Evolutionary conservation across 2,888 invertebrate species (phyloP), one percentile per base, ranked within the genome.

Genomic region (Cataglyphis albicans): DNA sequence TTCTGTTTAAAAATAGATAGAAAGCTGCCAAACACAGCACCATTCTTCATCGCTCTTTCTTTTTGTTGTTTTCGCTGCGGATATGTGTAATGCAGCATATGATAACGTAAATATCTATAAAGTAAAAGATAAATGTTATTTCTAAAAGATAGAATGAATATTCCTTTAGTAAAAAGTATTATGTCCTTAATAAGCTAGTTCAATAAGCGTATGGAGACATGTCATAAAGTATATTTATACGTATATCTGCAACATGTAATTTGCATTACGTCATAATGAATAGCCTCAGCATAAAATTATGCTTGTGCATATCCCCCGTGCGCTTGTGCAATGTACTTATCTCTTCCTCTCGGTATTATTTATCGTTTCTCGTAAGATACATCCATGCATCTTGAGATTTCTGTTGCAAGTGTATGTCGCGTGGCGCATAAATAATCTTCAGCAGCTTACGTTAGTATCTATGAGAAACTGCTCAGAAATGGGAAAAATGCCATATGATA

Each of bases 1-100:
- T 80, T 80, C 65, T 25, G 35, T 61, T 67, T 48, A 68, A 70
- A 80, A 80, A 80, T 80, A 68, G 78, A 70, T 68, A 44, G 29
- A 67, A 59, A 48, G 15, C n/a, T 59, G 59, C 18, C 65, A 65
- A 75, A 68, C 35, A 21, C 29, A 12, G n/a, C 7, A 18, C 15
- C 32, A 59, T 78, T 44, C 59, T 32, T 78, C 78, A 68, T 59
- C 67, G 67, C 3, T 32, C 32, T 78, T 57, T 38, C 18, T n/a
- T 65, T 18, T 38, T 18, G 25, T 68, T 78, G 7, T n/a, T 44
- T 44, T 41, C 21, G 12, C 21, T 15, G n/a, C 25, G 12, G 15
- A 25, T 18, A 57, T 55, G 38, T 64, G 25, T 55, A 64, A 35
- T 5, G 61, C 12, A 9, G n/a, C 38, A n/a, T 38, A 52, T 35